Evolutionary conservation across 1,140 invertebrate genomes (phyloP), one percentile per base, ranked within the genome.

Genomic region (Paraescarpia echinospica): DNA sequence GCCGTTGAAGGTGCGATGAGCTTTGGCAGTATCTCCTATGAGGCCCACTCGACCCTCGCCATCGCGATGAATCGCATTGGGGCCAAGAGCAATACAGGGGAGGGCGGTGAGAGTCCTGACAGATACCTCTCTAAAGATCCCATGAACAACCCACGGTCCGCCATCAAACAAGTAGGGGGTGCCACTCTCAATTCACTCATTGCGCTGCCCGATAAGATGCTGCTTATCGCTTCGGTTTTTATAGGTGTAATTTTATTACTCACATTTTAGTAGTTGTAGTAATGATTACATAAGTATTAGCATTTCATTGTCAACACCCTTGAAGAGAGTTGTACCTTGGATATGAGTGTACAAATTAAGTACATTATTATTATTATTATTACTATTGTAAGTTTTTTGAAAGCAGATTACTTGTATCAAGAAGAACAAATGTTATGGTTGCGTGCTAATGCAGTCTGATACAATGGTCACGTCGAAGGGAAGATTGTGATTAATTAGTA

Each of bases 31-130:
- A 98, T 99, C 94, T 98, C 98, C 0, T 96, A 98, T 93, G 99
- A 99, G 96, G 98, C 99, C 0, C 99, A 99, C 96, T 97, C 97
- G 35, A 98, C 99, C 0, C 96, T 99, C 27, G 99, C 99, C 4
- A 97, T 99, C 92, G 99, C 99, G 1, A 99, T 99, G 99, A 99
- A 99, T 96, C 97, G 98, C 93, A 97, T 99, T 94, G 98, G 98
- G 1, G 99, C 98, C 89, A 99, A 99, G 96, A 99, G 98, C 91
- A 99, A 99, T 96, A 99, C 99, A 0, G 99, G 99, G 33, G 99
- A 99, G 96, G 99, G 99, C 93, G 97, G 97, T 94, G 97, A 98
- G 98, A 96, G 97, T 97, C 22, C 98, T 97, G 95, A 97, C 97
- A 94, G 97, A 94, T 99, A 98, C 96, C 96, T 98, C 5, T 96